Conservation (phyloP, 2,888 invertebrate genomes). For the Bembecia ichneumoniformis region DNA sequence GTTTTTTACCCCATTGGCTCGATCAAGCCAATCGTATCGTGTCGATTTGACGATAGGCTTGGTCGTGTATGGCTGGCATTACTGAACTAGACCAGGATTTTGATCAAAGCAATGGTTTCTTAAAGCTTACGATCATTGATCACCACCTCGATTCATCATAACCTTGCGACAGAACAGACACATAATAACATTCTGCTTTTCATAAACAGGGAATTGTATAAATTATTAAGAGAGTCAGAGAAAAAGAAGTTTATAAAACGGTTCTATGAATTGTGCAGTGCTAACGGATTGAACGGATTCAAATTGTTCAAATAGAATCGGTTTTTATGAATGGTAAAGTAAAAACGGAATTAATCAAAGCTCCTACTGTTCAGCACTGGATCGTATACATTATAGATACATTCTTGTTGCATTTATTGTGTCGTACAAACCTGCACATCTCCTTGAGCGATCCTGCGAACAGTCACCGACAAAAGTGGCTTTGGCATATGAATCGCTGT, state of each 20-base stretch:
- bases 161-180: slow-evolving; percentile 14
- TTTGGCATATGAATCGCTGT: too few relatives aligned
- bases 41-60: too few relatives aligned
- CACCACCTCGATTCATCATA: background rate
- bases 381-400: background rate
- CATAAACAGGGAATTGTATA: slow-evolving; percentile 59
- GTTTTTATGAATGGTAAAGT: slow-evolving; percentile 46
- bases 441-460: background rate
- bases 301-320: slow-evolving; percentile 45
- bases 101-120: too few relatives aligned
- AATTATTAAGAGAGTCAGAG: slow-evolving; percentile 56
- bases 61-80: too few relatives aligned
- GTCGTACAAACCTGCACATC: background rate
- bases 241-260: slow-evolving; percentile 54
- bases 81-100: too few relatives aligned
- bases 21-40: too few relatives aligned
- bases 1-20: too few relatives aligned
- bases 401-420: background rate
- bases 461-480: too few relatives aligned
- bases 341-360: slow-evolving; percentile 16
- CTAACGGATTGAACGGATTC: slow-evolving; percentile 49
- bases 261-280: slow-evolving; percentile 56
- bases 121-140: background rate
- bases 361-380: background rate
- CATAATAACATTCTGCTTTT: slow-evolving; percentile 41